Percentiles rank a stretch among this genome's conserved stretches.
phyloP scores from a whole-genome alignment of 2,113 vertebrate genomes.

The Xenopus laevis region DNA sequence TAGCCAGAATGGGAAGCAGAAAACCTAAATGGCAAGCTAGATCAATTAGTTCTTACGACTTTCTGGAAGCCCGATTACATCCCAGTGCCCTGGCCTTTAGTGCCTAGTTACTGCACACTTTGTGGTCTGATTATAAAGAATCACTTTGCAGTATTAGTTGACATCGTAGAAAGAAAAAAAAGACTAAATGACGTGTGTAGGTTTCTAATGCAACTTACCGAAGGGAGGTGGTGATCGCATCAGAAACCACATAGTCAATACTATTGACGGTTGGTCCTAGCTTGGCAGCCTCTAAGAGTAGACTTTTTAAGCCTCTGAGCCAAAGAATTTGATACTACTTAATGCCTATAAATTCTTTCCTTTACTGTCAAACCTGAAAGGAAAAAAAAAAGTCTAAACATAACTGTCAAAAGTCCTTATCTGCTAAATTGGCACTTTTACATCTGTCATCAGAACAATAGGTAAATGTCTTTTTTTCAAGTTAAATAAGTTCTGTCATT shows the following conservation, averaged over 20 bases:
- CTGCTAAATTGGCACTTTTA: constrained; percentile 41
- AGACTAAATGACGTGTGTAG: constrained; percentile 9
- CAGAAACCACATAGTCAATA: constrained; percentile 20
- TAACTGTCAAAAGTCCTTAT: constrained; percentile 21
- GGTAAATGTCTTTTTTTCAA: constrained; percentile 32
- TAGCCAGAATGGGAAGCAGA: neutral
- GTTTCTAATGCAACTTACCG: constrained; percentile 18
- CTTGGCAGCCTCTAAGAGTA: constrained; percentile 31
- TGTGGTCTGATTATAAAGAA: constrained; percentile 12
- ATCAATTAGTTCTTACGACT: constrained; percentile 3
- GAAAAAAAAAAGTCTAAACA: constrained; percentile 13
- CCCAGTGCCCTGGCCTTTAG: neutral
- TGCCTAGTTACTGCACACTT: constrained; percentile 15
- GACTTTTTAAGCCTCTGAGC: constrained; percentile 15
- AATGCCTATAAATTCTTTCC: constrained; percentile 24
- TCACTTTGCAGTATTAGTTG: constrained; percentile 7
- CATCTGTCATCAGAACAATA: constrained; percentile 42
- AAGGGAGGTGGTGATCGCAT: constrained; percentile 13
- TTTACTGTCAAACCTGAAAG: constrained; percentile 38
- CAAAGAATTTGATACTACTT: constrained; percentile 31
- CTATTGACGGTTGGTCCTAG: constrained; percentile 22
- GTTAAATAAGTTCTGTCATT: constrained; percentile 43
- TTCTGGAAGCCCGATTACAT: constrained; percentile 1
- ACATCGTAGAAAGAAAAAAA: constrained; percentile 3
- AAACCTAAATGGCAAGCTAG: neutral